Conservation (phyloP, 2,113 vertebrate species). For the Xiphias gladius region DNA sequence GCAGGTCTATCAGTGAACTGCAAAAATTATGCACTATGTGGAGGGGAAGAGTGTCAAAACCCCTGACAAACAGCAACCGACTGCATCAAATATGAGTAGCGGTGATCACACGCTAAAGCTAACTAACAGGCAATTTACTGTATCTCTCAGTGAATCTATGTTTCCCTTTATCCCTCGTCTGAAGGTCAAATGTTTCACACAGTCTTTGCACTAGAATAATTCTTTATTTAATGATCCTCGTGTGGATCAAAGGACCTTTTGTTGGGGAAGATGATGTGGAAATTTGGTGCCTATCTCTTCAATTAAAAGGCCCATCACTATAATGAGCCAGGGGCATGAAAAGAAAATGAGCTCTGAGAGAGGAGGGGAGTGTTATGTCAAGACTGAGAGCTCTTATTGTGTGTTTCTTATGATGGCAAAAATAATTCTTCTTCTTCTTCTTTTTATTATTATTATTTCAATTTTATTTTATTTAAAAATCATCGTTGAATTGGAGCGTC, state of each 20-base stretch:
- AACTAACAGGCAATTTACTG: neutral
- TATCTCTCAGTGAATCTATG: neutral
- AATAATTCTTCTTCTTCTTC: slow-evolving; percentile 21
- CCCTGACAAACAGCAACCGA: neutral
- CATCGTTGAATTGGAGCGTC: neutral
- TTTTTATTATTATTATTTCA: neutral
- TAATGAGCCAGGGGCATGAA: slow-evolving; percentile 40
- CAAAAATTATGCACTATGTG: neutral
- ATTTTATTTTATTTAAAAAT: neutral
- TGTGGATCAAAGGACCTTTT: slow-evolving; percentile 42
- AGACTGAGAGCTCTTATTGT: slow-evolving; percentile 37
- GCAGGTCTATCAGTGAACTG: slow-evolving; percentile 10
- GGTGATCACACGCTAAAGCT: slow-evolving; percentile 6
- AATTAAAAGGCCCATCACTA: slow-evolving; percentile 46
- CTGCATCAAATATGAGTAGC: neutral
- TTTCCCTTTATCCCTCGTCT: slow-evolving; percentile 1
- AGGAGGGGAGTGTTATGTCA: slow-evolving; percentile 13
- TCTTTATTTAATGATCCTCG: slow-evolving; percentile 34
- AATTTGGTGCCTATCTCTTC: slow-evolving; percentile 40
- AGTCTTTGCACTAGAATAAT: slow-evolving; percentile 15
- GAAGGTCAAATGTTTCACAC: slow-evolving; percentile 22
- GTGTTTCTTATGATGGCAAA: slow-evolving; percentile 33
- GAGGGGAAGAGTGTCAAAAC: neutral
- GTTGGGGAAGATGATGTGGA: slow-evolving; percentile 20
- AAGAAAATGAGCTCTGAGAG: slow-evolving; percentile 42